Percentiles rank a stretch among this genome's conserved stretches.
Conservation (phyloP, 2,888 invertebrate species). For the Andricus quercusramuli region DNA sequence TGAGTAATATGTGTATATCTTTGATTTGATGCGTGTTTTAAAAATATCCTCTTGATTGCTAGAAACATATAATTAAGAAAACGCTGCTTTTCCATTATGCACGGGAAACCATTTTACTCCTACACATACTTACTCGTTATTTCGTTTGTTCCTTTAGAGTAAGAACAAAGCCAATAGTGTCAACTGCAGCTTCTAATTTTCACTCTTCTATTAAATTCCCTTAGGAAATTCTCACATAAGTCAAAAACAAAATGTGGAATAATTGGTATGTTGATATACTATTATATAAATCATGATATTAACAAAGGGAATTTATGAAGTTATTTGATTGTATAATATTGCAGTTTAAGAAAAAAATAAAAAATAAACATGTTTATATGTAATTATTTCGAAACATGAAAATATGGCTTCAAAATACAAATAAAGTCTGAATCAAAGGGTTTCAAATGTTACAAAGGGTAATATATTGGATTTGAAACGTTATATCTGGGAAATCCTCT, state of each 20-base stretch:
- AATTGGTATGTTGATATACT: too few species aligned
- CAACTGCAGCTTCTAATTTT: constrained; percentile 13
- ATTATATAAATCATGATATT: too few species aligned
- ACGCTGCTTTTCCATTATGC: background rate
- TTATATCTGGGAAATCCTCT: background rate
- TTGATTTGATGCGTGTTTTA: too few species aligned
- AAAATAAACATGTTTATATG: too few species aligned
- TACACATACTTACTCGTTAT: background rate
- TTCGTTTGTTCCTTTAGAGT: background rate
- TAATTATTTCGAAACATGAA: background rate
- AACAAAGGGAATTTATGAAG: too few species aligned
- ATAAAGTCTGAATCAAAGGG: constrained; percentile 3
- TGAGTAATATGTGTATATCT: too few species aligned
- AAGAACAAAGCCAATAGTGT: constrained; percentile 7
- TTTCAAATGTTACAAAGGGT: constrained; percentile 24
- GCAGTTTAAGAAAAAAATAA: too few species aligned
- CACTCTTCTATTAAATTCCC: background rate
- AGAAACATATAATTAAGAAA: background rate
- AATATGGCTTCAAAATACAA: background rate
- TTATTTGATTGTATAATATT: too few species aligned
- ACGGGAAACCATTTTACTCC: background rate
- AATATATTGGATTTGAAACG: background rate
- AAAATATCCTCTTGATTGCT: background rate
- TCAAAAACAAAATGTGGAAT: background rate
- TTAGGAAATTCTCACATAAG: background rate